Base-by-base conservation (phyloP, 2,797 vertebrate genomes). In the Sciurus carolinensis region DNA sequence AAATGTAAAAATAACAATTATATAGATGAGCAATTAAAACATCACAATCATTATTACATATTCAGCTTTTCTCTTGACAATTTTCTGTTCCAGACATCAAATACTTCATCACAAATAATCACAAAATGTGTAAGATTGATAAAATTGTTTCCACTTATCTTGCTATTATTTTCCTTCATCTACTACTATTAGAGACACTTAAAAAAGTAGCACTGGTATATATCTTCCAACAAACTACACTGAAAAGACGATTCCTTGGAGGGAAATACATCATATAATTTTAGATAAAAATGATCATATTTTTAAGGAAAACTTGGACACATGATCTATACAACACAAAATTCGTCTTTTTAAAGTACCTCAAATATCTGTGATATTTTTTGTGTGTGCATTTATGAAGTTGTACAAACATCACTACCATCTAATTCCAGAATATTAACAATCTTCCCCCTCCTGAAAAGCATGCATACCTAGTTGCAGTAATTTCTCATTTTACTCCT, bases 1-100 rank as follows among this genome's bases (percentile, higher is more conserved):
- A 87, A 94, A 79, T 73, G 64, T 57, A 57, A 94, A 88, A 84
- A 54, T 79, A 47, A 84, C 14, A 54, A 57, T 44, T 14, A 12
- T 30, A 1, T 79, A 54, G 7, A 67, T 30, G 54, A 79, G 89
- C 77, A 52, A 73, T 24, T 22, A 39, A 79, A 88, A 47, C 20
- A 67, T 50, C 13, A 59, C n/a, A 88, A 84, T 72, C 22, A 54
- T 79, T 20, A 14, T 66, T 79, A 66, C 33, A n/a, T 73, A 18
- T 9, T 4, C 13, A 82, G 22, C 4, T 26, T 17, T 80, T 80
- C 80, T 20, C 54, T 75, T 79, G 6, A 50, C 52, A 80, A 89
- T 75, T 89, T 85, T 73, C 12, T 88, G 5, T 67, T 28, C 57
- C 39, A 88, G 30, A 73, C 9, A 18, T 57, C 62, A 94, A 4